Percentiles rank a stretch among this genome's conserved stretches.
Evolutionary conservation across 2,113 vertebrate species (phyloP).

Genomic region (Phoenicopterus ruber): DNA sequence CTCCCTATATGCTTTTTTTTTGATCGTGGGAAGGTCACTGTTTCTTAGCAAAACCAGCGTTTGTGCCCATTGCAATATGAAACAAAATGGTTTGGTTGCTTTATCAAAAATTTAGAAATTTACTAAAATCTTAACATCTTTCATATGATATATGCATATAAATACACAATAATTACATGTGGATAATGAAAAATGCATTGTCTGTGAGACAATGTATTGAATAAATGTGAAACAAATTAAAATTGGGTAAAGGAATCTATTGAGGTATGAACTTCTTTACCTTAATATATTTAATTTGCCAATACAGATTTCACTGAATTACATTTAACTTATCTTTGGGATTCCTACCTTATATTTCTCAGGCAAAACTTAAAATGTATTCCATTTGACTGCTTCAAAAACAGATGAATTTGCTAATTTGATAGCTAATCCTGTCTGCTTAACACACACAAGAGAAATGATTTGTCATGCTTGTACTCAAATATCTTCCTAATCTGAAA

Average conservation of each 20-base stretch:
- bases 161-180: background rate
- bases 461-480: background rate
- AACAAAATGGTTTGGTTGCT: background rate
- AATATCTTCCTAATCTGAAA: conserved; percentile 7
- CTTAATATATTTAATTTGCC: background rate
- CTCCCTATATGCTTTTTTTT: background rate
- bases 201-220: background rate
- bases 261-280: background rate
- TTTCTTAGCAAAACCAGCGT: background rate
- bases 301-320: background rate
- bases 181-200: background rate
- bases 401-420: background rate
- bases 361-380: background rate
- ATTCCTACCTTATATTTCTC: background rate
- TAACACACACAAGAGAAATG: background rate
- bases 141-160: background rate
- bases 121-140: background rate
- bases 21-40: background rate
- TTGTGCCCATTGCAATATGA: background rate
- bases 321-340: background rate
- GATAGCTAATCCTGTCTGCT: background rate
- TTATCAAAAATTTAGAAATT: background rate
- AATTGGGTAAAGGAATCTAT: background rate
- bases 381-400: background rate
- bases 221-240: background rate